phyloP scores from a whole-genome alignment of 2,888 invertebrate species.

The Dicycla oo region DNA sequence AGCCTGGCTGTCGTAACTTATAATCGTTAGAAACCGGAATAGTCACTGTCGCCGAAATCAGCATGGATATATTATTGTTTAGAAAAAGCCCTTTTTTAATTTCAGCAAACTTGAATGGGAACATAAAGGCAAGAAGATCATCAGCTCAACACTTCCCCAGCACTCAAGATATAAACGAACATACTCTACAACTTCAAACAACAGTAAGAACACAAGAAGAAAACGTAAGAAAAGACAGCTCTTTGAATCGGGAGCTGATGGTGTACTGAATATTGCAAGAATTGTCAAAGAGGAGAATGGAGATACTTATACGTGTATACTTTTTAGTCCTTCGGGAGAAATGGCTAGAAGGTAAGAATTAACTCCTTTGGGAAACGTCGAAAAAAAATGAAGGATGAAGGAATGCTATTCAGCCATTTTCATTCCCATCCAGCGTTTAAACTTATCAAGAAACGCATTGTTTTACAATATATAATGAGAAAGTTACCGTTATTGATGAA shows the following conservation, averaged over 20 bases:
- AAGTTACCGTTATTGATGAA: not conserved
- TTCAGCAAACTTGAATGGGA: constrained; percentile 87
- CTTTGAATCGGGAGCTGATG: constrained; percentile 85
- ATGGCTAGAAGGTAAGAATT: constrained; percentile 91
- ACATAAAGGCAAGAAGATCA: constrained; percentile 83
- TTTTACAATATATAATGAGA: not conserved
- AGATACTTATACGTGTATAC: constrained; percentile 95
- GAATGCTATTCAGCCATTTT: no score
- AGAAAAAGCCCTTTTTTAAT: not conserved
- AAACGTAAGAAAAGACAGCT: constrained; percentile 81
- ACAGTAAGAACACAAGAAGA: constrained; percentile 65
- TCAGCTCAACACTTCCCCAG: constrained; percentile 78
- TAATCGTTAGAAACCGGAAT: not conserved
- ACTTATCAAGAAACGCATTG: not conserved
- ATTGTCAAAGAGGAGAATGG: constrained; percentile 92
- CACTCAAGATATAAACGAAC: constrained; percentile 82
- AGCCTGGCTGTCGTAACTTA: not conserved
- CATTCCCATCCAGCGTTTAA: not conserved
- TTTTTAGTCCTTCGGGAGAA: constrained; percentile 93
- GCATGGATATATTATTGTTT: not conserved
- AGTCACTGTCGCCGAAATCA: not conserved
- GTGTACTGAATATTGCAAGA: constrained; percentile 91
- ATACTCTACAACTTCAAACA: constrained; percentile 58
- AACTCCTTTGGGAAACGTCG: not conserved
- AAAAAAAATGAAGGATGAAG: not conserved